These are phyloP conservation scores for Tragelaphus strepsiceros DNA, from an alignment of 2,113 vertebrate species.

Conservation along the genomic window DNA sequence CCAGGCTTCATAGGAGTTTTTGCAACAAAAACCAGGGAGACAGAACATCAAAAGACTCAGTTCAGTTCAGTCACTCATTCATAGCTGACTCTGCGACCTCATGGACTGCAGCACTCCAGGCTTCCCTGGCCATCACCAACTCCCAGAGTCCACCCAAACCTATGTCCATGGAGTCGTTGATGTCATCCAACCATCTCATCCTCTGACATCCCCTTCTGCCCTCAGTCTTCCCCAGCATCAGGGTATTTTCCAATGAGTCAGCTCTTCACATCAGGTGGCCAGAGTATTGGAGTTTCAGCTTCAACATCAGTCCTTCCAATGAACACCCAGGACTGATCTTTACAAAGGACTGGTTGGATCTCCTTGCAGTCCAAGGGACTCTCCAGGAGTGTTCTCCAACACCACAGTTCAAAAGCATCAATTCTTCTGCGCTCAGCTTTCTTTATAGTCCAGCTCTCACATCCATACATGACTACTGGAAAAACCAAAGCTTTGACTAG, in stretches of 20 bases:
- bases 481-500: neutral
- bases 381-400: neutral
- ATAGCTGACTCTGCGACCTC: neutral
- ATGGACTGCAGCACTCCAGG: neutral
- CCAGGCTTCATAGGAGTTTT: neutral
- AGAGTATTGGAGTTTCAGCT: neutral
- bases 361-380: neutral
- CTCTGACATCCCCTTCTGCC: neutral
- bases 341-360: neutral
- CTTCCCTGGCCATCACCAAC: neutral
- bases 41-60: neutral
- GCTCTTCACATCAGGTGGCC: neutral
- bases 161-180: neutral
- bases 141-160: neutral
- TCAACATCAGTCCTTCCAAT: neutral
- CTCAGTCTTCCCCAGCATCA: neutral
- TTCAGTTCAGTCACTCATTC: neutral
- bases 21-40: neutral
- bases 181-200: neutral
- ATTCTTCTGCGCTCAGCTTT: accelerated
- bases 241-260: neutral
- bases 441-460: neutral
- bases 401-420: neutral
- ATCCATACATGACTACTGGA: neutral
- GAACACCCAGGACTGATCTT: neutral